These are phyloP conservation scores for Valencia hispanica DNA, from an alignment of 2,797 vertebrate genomes.

Conservation along the genomic window DNA sequence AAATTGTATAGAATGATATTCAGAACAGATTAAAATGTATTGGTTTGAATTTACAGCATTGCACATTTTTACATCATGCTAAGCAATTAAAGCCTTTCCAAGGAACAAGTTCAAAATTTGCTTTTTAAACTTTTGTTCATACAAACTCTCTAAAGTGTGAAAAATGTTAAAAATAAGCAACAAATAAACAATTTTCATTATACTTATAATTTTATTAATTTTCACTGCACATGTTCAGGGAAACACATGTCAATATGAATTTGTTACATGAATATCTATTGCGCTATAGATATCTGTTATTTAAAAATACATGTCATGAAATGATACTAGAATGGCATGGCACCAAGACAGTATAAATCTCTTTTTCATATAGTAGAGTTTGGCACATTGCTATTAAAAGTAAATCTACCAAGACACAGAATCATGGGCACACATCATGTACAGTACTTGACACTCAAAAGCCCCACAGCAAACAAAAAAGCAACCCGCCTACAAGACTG, in stretches of 20 bases:
- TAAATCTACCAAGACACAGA: constrained; percentile 72
- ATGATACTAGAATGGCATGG: constrained; percentile 67
- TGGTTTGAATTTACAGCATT: not conserved
- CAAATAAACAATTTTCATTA: constrained; percentile 40
- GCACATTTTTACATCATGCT: not conserved
- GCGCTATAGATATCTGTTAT: constrained; percentile 74
- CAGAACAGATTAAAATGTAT: not conserved
- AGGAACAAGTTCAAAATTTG: not conserved
- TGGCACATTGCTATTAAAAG: constrained; percentile 67
- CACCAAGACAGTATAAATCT: constrained; percentile 69
- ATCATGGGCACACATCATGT: constrained; percentile 66
- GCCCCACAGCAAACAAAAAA: constrained; percentile 63
- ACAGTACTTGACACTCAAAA: constrained; percentile 70
- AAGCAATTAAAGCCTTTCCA: not conserved
- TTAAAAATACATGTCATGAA: constrained; percentile 77
- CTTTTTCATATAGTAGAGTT: constrained; percentile 62
- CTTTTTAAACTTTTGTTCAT: not conserved
- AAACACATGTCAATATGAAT: constrained; percentile 77
- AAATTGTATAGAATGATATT: not conserved
- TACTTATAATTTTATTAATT: constrained; percentile 77
- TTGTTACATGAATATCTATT: constrained; percentile 80
- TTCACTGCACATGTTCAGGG: constrained; percentile 77
- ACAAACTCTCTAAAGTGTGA: not conserved
- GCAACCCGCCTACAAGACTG: constrained; percentile 38
- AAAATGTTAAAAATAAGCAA: constrained; percentile 22